A percentile compares a stretch with the other conserved stretches of the same genome.
phyloP scores from a whole-genome alignment of 2,113 vertebrate genomes.

The Terrapene triunguis region DNA sequence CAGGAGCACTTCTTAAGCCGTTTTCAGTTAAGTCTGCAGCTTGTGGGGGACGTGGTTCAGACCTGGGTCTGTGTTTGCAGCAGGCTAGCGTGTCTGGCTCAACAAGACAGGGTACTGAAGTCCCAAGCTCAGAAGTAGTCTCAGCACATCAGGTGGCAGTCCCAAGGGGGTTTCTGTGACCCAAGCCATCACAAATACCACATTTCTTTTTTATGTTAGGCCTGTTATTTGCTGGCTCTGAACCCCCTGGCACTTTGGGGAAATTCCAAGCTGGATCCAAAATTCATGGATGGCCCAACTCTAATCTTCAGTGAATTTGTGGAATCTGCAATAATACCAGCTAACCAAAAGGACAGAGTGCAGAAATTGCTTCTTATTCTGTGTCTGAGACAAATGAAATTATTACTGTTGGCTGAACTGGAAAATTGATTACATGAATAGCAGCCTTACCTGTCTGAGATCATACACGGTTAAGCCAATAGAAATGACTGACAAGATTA shows the following conservation, averaged over 20 bases:
- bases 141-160: too few relatives aligned
- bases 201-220: background rate
- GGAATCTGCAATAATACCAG: background rate
- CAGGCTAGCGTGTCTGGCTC: too few relatives aligned
- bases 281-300: background rate
- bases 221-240: background rate
- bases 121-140: too few relatives aligned
- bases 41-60: too few relatives aligned
- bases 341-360: background rate
- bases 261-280: background rate
- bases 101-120: too few relatives aligned
- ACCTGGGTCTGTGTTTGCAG: too few relatives aligned
- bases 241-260: background rate
- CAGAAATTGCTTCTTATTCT: background rate
- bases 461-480: slow-evolving; percentile 73
- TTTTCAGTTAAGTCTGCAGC: too few relatives aligned
- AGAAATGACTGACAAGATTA: slow-evolving; percentile 75
- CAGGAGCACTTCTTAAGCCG: too few relatives aligned
- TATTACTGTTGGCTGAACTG: background rate
- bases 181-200: too few relatives aligned
- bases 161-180: too few relatives aligned
- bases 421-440: background rate
- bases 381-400: background rate
- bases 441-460: slow-evolving; percentile 76
- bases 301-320: background rate